Conservation (phyloP, 2,888 invertebrate genomes). For the Sturmia bella region DNA sequence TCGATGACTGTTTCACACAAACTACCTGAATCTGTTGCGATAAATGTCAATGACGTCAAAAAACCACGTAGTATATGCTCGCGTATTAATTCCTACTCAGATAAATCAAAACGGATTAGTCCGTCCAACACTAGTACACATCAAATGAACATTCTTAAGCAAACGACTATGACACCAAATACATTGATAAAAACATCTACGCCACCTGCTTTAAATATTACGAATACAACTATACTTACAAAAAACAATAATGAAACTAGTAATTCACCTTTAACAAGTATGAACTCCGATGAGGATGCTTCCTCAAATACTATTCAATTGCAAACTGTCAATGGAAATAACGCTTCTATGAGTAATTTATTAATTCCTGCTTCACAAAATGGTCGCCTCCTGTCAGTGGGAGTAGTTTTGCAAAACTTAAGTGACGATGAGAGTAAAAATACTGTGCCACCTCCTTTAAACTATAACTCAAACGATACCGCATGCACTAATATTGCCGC, state of each 20-base stretch:
- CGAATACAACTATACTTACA: slow-evolving; percentile 31
- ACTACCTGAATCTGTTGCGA: slow-evolving; percentile 20
- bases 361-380: slow-evolving; percentile 48
- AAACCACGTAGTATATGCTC: slow-evolving; percentile 32
- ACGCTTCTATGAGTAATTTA: slow-evolving; percentile 21
- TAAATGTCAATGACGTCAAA: slow-evolving; percentile 32
- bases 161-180: slow-evolving; percentile 32
- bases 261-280: slow-evolving; percentile 44
- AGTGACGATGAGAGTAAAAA: slow-evolving; percentile 55
- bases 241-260: slow-evolving; percentile 44
- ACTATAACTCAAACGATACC: slow-evolving; percentile 51
- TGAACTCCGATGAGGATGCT: slow-evolving; percentile 48
- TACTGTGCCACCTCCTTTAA: slow-evolving; percentile 45
- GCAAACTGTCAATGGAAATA: slow-evolving; percentile 38
- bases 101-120: slow-evolving; percentile 70
- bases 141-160: slow-evolving; percentile 33
- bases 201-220: slow-evolving; percentile 31
- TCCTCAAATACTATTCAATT: slow-evolving; percentile 41
- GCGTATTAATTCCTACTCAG: slow-evolving; percentile 24
- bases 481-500: slow-evolving; percentile 22
- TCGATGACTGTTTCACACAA: slow-evolving; percentile 46
- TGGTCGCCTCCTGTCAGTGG: slow-evolving; percentile 42
- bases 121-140: slow-evolving; percentile 27
- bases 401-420: slow-evolving; percentile 45
- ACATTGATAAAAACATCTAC: slow-evolving; percentile 37